Evolutionary conservation across 2,888 invertebrate genomes (phyloP).

Genomic region (Ennomos quercinarius): DNA sequence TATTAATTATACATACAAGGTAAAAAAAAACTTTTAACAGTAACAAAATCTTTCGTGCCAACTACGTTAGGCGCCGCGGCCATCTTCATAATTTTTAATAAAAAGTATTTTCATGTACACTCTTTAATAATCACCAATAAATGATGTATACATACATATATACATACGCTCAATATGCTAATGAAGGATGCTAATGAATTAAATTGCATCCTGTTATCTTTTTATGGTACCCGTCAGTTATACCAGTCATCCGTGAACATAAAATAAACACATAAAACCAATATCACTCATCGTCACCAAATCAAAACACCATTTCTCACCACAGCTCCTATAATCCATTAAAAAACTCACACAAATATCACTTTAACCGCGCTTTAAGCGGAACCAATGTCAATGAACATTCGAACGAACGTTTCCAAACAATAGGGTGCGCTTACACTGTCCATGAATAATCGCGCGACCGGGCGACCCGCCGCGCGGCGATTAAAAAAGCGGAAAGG

Average conservation of each 20-base stretch:
- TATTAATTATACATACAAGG: no score
- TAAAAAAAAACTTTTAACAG: no score
- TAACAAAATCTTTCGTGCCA: no score
- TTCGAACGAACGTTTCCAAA: slow-evolving; percentile 42
- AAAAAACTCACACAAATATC: slow-evolving; percentile 51
- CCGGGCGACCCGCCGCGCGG: slow-evolving; percentile 61
- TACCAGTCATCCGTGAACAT: background rate
- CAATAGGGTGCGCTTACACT: slow-evolving; percentile 62
- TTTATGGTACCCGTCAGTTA: no score
- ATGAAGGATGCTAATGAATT: no score
- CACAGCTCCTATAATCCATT: slow-evolving; percentile 22
- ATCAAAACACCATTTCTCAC: slow-evolving; percentile 35
- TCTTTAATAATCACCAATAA: no score
- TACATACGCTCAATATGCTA: no score
- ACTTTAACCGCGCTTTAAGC: slow-evolving; percentile 55
- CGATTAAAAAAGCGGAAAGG: slow-evolving; percentile 68
- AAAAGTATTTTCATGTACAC: no score
- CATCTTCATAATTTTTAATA: no score
- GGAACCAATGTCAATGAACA: slow-evolving; percentile 72
- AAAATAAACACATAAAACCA: slow-evolving; percentile 20
- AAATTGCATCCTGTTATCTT: no score
- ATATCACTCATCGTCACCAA: slow-evolving; percentile 16
- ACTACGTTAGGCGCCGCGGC: no score
- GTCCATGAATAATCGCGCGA: slow-evolving; percentile 64
- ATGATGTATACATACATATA: no score